A percentile compares a stretch with the other conserved stretches of the same genome.
These are phyloP conservation scores for Dysmachus trigonus DNA, from an alignment of 2,888 invertebrate species.

Conservation along the genomic window DNA sequence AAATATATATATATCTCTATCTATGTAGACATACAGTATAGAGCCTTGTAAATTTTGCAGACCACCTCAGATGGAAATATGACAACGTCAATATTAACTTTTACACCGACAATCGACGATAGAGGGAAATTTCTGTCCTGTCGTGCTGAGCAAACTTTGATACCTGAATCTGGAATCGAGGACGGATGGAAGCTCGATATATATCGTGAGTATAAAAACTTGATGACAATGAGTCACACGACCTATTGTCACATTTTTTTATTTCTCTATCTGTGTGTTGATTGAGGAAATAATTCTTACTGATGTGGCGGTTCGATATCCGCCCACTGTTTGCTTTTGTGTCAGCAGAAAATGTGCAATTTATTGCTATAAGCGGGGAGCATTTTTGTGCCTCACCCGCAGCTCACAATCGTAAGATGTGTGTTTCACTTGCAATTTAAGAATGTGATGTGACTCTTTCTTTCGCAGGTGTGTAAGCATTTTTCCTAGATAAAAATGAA, in stretches of 20 bases:
- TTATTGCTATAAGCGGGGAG: not conserved
- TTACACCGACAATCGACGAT: conserved; percentile 82
- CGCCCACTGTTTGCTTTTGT: conserved; percentile 1
- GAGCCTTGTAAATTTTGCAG: conserved; percentile 52
- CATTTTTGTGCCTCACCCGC: not conserved
- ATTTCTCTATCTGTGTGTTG: conserved; percentile 15
- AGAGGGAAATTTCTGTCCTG: conserved; percentile 81
- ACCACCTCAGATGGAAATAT: conserved; percentile 73
- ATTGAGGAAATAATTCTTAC: conserved; percentile 30
- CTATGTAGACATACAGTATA: not conserved
- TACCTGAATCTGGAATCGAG: conserved; percentile 79
- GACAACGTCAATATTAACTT: conserved; percentile 79
- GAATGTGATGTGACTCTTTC: not conserved
- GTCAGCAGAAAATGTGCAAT: not conserved
- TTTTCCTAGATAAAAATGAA: not conserved
- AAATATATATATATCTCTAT: not conserved
- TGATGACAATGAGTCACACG: conserved; percentile 4
- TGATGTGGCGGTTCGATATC: conserved; percentile 10
- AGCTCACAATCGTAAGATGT: not conserved
- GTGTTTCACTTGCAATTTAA: not conserved
- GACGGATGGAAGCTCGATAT: conserved; percentile 84
- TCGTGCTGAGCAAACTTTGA: conserved; percentile 78
- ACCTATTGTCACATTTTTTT: not conserved
- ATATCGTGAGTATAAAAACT: conserved; percentile 76
- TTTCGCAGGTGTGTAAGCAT: not conserved